Base-by-base conservation (phyloP, 2,113 vertebrate species). In the Eurystomus gularis region DNA sequence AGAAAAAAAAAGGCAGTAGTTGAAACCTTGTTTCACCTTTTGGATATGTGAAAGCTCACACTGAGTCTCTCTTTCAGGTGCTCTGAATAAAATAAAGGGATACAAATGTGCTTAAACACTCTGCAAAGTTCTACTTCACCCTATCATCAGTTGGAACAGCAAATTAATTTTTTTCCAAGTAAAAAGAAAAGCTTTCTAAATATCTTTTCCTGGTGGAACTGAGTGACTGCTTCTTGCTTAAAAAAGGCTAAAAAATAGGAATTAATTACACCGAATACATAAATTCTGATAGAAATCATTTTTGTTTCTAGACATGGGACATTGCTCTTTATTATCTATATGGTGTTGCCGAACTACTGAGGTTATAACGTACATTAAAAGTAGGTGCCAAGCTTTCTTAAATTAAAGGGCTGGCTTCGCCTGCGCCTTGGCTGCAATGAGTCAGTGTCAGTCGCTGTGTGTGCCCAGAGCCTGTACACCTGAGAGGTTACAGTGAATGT, bases 301-400 rank as follows among this genome's bases (percentile, higher is more conserved):
- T 97, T 93, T 93, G 68, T 93, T 95, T 96, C 94, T 93, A 82
- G 95, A 86, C 94, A 94, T 54, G 89, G 92, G 90, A 89, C 25
- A 57, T 97, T 97, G 86, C 89, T 96, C 83, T 97, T 97, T 92
- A 96, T 91, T 96, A 71, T 86, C 96, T 97, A 96, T 94, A 93
- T 79, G 97, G 52, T 73, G 91, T 92, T 95, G 65, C 86, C 71
- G 86, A 90, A 86, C 61, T 95, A 93, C 49, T n/a, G 90, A 94
- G 89, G 82, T 87, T 84, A 91, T 55, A 93, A 81, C 51, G n/a
- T 6, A 35, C 72, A 64, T 83, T 86, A 95, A 58, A 86, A 76
- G 35, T 51, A 87, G 90, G 84, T 4, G 1, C 88, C 8, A 18
- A 25, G 75, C 65, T 94, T 96, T 95, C 72, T 15, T 71, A 48